Evolutionary conservation across 2,113 vertebrate genomes (phyloP).

Genomic region (Leptosomus discolor): DNA sequence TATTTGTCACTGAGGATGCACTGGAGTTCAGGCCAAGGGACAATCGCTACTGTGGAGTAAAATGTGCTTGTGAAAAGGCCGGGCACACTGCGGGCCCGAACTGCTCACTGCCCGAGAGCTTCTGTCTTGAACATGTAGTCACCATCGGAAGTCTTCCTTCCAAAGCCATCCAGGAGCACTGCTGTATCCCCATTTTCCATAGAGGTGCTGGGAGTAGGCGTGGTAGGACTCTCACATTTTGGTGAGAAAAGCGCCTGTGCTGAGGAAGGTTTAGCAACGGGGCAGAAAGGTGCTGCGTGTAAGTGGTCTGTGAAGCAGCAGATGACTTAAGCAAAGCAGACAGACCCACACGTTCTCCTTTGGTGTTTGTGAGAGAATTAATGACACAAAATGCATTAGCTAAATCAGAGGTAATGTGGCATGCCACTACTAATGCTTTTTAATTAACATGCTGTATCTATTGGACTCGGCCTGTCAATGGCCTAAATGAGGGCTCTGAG

Average conservation of each 20-base stretch:
- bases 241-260: not conserved
- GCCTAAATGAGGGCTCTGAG: not conserved
- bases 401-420: not conserved
- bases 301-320: not conserved
- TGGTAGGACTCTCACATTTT: fast-evolving
- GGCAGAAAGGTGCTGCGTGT: fast-evolving
- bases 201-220: fast-evolving
- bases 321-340: not conserved
- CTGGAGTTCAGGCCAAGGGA: not conserved
- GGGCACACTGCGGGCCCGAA: fast-evolving
- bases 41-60: fast-evolving
- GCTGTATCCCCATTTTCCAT: fast-evolving
- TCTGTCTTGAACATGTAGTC: fast-evolving
- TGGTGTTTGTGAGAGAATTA: not conserved
- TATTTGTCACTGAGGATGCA: not conserved
- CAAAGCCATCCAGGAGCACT: not conserved
- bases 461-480: not conserved
- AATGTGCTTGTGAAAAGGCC: not conserved
- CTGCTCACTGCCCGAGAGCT: not conserved
- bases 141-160: not conserved
- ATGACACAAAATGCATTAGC: not conserved
- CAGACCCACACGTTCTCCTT: not conserved
- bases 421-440: not conserved
- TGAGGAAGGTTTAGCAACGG: not conserved
- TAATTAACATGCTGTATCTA: not conserved